Evolutionary conservation across 2,113 vertebrate species (phyloP), one percentile per base, ranked within the genome.

Genomic region (Callopanchax toddi): DNA sequence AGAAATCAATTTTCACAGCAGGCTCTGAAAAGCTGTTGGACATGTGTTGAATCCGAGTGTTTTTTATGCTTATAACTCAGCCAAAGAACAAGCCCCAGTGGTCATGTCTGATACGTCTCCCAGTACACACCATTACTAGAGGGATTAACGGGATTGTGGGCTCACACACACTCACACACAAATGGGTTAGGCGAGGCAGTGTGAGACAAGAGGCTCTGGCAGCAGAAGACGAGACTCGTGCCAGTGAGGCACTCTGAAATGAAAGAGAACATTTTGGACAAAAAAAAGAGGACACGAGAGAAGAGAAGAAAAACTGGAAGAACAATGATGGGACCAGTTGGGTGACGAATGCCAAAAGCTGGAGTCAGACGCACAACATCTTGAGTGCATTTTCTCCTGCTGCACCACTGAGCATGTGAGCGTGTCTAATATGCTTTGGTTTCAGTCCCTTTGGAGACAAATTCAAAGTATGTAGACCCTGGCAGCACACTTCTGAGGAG

Each of bases 121-220:
- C 86, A 86, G 73, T 80, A 54, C 82, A 81, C 86, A 86, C 79
- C 82, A 83, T 85, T 74, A 88, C 84, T 83, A 86, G 82, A 80
- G 86, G 78, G 86, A 88, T 88, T 86, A 88, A 71, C 71, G 48
- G 71, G 79, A 80, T 82, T 86, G 71, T 0, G 50, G 74, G 68
- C 76, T 48, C 60, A 79, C 71, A 53, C 60, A 54, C 60, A 79
- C 71, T 49, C 60, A 50, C 50, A 60, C 69, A 60, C 43, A 54
- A 18, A 52, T n/a, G 73, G 32, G 72, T 55, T 53, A 67, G 45
- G 29, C 51, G 54, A 81, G 69, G 54, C 73, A 68, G 56, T 61
- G 64, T 67, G 60, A 76, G 80, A 85, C 82, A 82, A 84, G 81
- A 68, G 86, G 78, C 62, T 59, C 79, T 86, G 86, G 83, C 81